These are phyloP conservation scores for Sciurus niger DNA, from an alignment of 2,113 vertebrate genomes.

Conservation along the genomic window DNA sequence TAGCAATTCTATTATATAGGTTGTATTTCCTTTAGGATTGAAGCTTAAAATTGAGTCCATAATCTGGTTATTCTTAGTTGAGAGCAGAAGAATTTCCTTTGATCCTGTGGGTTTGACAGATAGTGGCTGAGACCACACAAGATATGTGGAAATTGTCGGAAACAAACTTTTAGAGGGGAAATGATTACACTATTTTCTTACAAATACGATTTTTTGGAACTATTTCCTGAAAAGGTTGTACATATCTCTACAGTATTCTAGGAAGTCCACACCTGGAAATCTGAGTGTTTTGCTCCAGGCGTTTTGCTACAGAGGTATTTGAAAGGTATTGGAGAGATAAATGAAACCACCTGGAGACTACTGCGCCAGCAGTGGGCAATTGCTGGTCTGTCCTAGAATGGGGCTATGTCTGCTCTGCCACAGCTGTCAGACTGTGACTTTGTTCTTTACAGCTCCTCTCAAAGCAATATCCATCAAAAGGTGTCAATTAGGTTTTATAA, in stretches of 20 bases:
- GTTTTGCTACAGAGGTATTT: slow-evolving; percentile 16
- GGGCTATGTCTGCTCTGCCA: neutral
- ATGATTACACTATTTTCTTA: slow-evolving; percentile 44
- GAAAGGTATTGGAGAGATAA: slow-evolving; percentile 73
- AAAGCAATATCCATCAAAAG: slow-evolving; percentile 54
- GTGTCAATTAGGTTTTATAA: slow-evolving; percentile 58
- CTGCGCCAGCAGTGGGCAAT: neutral
- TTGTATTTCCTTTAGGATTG: slow-evolving; percentile 25
- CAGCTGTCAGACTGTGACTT: slow-evolving; percentile 16
- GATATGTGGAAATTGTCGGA: slow-evolving; percentile 41
- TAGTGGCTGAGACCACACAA: slow-evolving; percentile 52
- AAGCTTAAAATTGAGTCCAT: slow-evolving; percentile 39
- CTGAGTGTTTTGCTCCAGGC: slow-evolving; percentile 23
- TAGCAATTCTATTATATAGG: slow-evolving; percentile 3
- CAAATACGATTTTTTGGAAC: slow-evolving; percentile 59
- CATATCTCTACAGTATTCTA: neutral
- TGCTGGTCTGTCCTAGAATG: neutral
- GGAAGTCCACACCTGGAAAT: slow-evolving; percentile 64
- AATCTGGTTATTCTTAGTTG: slow-evolving; percentile 36
- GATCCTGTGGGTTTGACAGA: slow-evolving; percentile 46
- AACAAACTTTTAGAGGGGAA: slow-evolving; percentile 48
- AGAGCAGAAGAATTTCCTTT: slow-evolving; percentile 33
- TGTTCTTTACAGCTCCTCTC: slow-evolving; percentile 66
- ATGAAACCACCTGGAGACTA: slow-evolving; percentile 68
- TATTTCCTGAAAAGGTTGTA: slow-evolving; percentile 8